Conservation (phyloP, 2,113 vertebrate species). For the Mystacornis crossleyi region DNA sequence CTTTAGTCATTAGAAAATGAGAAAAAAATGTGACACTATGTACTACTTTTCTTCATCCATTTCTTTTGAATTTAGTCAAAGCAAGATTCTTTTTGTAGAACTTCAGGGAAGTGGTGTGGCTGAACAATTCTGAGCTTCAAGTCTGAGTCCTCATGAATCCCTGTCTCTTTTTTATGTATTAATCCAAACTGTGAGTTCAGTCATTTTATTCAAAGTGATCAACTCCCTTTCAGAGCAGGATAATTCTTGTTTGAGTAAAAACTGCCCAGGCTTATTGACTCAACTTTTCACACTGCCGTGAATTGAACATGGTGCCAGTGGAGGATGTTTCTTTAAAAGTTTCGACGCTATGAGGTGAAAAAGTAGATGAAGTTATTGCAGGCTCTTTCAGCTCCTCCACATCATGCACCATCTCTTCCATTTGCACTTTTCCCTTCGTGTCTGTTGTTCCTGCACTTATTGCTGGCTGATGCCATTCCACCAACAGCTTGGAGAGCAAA, state of each 20-base stretch:
- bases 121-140: background rate
- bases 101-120: background rate
- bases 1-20: background rate
- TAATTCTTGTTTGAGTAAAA: background rate
- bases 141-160: background rate
- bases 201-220: background rate
- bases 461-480: background rate
- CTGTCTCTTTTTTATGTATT: background rate
- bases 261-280: background rate
- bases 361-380: background rate
- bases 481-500: background rate
- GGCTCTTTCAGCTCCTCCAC: background rate
- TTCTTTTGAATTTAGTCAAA: background rate
- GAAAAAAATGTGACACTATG: background rate
- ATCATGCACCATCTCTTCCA: background rate
- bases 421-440: background rate
- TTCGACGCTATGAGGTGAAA: background rate
- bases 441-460: background rate
- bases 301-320: background rate
- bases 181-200: background rate
- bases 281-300: background rate
- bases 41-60: background rate
- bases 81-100: background rate
- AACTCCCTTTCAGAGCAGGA: background rate
- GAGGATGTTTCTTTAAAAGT: background rate